Evolutionary conservation across 2,797 vertebrate species (phyloP).

Genomic region (Steatocranus sp.): DNA sequence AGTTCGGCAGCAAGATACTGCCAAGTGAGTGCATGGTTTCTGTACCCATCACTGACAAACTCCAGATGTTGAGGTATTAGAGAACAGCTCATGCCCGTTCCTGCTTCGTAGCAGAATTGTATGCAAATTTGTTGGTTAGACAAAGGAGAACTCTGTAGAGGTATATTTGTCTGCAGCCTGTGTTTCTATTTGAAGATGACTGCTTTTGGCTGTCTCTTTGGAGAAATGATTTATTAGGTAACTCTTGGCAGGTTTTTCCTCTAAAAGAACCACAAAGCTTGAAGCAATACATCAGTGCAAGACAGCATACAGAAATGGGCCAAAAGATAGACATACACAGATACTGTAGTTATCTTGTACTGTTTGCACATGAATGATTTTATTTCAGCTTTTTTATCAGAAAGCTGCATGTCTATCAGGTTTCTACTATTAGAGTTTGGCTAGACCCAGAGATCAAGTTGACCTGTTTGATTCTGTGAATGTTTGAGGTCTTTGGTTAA

Average conservation of each 20-base stretch:
- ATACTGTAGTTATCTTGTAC: not conserved
- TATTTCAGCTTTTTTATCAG: not conserved
- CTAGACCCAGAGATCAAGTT: not conserved
- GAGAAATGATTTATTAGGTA: constrained; percentile 34
- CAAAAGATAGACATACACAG: not conserved
- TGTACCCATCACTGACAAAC: not conserved
- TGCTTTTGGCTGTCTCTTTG: not conserved
- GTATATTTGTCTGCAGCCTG: not conserved
- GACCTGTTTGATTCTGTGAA: not conserved
- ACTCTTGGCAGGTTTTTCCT: constrained; percentile 21
- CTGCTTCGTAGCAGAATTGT: not conserved
- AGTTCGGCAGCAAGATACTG: not conserved
- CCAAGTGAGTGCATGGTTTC: not conserved
- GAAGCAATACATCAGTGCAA: constrained; percentile 19
- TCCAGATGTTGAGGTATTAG: not conserved
- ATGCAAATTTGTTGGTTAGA: not conserved
- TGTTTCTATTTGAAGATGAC: constrained; percentile 5
- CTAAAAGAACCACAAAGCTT: not conserved
- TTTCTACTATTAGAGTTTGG: not conserved
- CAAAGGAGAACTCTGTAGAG: not conserved
- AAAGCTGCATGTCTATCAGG: not conserved
- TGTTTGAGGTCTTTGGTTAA: not conserved
- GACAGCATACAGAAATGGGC: not conserved
- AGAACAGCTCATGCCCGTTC: not conserved
- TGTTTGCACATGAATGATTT: not conserved